Evolutionary conservation across 2,888 invertebrate genomes (phyloP).

Genomic region (Galerucella calmariensis): DNA sequence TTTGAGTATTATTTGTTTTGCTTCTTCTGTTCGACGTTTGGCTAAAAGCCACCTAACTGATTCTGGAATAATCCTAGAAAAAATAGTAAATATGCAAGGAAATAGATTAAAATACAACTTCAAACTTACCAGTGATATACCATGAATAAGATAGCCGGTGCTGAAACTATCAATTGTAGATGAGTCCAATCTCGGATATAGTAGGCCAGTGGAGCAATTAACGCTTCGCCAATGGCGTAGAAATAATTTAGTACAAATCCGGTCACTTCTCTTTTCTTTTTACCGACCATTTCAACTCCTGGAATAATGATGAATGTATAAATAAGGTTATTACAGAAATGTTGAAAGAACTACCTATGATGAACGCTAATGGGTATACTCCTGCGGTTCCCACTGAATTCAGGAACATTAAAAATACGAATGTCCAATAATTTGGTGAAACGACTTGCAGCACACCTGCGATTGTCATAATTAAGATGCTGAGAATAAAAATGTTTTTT

Average conservation of each 20-base stretch:
- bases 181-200: slow-evolving; percentile 71
- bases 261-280: slow-evolving; percentile 71
- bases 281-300: slow-evolving; percentile 76
- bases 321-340: neutral
- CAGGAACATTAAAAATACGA: slow-evolving; percentile 67
- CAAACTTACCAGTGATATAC: slow-evolving; percentile 69
- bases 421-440: slow-evolving; percentile 68
- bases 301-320: neutral
- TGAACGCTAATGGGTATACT: slow-evolving; percentile 72
- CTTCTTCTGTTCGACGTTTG: slow-evolving; percentile 67
- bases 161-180: slow-evolving; percentile 70
- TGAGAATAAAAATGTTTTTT: slow-evolving; percentile 69
- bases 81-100: neutral
- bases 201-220: slow-evolving; percentile 72
- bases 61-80: slow-evolving; percentile 70
- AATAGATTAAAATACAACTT: slow-evolving; percentile 15
- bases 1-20: slow-evolving; percentile 68
- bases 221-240: slow-evolving; percentile 74
- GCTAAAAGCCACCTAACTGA: slow-evolving; percentile 75
- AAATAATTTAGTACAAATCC: slow-evolving; percentile 73
- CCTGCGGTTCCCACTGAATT: slow-evolving; percentile 73
- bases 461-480: slow-evolving; percentile 69
- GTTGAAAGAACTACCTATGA: slow-evolving; percentile 63
- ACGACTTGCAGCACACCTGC: slow-evolving; percentile 70
- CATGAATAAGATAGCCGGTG: slow-evolving; percentile 71